A percentile compares a stretch with the other conserved stretches of the same genome.
phyloP scores from a whole-genome alignment of 2,888 invertebrate genomes.

The Laspeyria flexula region DNA sequence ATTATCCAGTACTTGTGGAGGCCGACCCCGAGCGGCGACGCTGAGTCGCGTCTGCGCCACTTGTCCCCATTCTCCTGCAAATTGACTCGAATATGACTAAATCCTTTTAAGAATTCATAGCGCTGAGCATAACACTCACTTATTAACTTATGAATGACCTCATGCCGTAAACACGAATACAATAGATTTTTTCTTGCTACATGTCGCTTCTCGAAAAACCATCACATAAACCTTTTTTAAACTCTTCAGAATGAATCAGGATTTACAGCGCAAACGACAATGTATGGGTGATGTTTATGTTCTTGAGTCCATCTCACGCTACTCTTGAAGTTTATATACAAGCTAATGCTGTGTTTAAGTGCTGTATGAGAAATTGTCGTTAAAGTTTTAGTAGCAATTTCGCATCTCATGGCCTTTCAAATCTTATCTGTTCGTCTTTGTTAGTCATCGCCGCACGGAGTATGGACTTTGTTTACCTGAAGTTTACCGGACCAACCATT shows the following conservation, averaged over 20 bases:
- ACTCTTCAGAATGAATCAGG: constrained; percentile 51
- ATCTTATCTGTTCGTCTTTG: constrained; percentile 59
- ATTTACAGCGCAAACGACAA: constrained; percentile 32
- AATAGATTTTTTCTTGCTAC: constrained; percentile 40
- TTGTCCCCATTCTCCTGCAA: constrained; percentile 78
- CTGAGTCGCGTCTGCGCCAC: constrained; percentile 71
- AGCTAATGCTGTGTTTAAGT: constrained; percentile 34
- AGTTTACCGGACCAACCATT: constrained; percentile 17
- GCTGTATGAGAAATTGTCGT: constrained; percentile 52
- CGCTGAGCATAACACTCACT: constrained; percentile 50
- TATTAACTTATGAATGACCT: constrained; percentile 68
- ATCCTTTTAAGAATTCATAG: constrained; percentile 75
- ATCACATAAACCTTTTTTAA: constrained; percentile 21
- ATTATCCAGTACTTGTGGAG: constrained; percentile 39
- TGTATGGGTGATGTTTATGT: constrained; percentile 13
- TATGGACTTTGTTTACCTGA: constrained; percentile 34
- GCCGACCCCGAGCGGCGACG: constrained; percentile 46
- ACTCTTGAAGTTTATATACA: constrained; percentile 24
- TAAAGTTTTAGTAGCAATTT: constrained; percentile 68
- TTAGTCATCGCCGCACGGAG: constrained; percentile 36
- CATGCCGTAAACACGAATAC: constrained; percentile 42
- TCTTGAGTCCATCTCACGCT: constrained; percentile 6
- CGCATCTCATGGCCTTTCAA: constrained; percentile 52
- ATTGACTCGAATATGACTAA: constrained; percentile 75
- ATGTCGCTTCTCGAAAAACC: constrained; percentile 15